Base-by-base conservation (phyloP, 2,888 invertebrate species). In the Eumacrocentrus americanus region DNA sequence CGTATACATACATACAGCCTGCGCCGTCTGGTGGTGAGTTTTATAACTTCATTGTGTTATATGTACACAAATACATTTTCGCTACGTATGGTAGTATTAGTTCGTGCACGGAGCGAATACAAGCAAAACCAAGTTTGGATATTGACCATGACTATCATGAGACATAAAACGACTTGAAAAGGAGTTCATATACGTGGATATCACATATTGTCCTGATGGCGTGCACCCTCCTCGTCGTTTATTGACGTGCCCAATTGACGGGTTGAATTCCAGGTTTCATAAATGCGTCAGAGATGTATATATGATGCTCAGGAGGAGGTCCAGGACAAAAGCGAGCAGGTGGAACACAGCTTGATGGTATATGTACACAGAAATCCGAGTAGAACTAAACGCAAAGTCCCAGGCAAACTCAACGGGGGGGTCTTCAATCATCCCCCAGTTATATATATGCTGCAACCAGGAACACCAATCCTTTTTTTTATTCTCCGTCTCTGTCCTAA, bases 381-480 rank as follows among this genome's bases (percentile, higher is more conserved):
- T 22, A 11, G 44, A 44, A 40, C 3, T 1, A 5, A 12, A 18
- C 18, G 12, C 23, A 12, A 22, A 56, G 37, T 50, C 22, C 38
- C 22, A 44, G 44, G 25, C 55, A 50, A 51, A 44, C 50, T 51
- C 55, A 14, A 23, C 55, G 16, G 55, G 60, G n/a, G 50, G 55
- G 55, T 60, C 60, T 60, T 60, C 60, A 60, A 60, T 60, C 60
- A 60, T 60, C 25, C 60, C 59, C 55, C 55, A 40, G 47, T 54
- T 42, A 40, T 53, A 29, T 58, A 29, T 29, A 29, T 9, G 29
- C 58, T 52, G 58, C 23, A 5, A 7, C 14, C 16, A 25, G 42
- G 38, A 56, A 34, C 29, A 47, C 52, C 29, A 54, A 60, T 54
- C 48, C 35, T 48, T 53, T 47, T n/a, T 16, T 54, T 50, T 25